A percentile compares a stretch with the other conserved stretches of the same genome.
These are phyloP conservation scores for Zaprionus kolodkinae DNA, from an alignment of 1,140 invertebrate genomes.

Conservation along the genomic window DNA sequence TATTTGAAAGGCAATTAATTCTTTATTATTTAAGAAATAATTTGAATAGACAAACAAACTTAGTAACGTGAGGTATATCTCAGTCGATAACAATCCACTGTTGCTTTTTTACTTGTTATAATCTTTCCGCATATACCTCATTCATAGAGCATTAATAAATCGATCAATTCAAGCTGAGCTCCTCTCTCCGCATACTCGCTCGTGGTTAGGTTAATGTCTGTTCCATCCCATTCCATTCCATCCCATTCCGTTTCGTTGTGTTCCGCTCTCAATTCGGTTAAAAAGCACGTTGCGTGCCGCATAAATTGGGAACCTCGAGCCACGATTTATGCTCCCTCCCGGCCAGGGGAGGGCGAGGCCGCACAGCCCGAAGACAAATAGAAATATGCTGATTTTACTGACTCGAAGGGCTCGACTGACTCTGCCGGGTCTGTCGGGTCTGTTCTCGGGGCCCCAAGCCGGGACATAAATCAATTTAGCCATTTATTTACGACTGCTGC, in stretches of 20 bases:
- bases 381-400: conserved; percentile 28
- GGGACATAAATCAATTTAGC: conserved; percentile 71
- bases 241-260: neutral
- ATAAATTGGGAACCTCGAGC: conserved; percentile 45
- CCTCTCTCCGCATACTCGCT: neutral
- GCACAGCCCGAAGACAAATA: conserved; percentile 5
- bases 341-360: neutral
- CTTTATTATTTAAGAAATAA: no score
- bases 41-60: no score
- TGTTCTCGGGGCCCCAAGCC: neutral
- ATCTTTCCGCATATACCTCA: neutral
- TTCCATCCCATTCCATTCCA: neutral
- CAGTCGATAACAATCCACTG: no score
- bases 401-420: neutral
- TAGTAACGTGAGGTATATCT: no score
- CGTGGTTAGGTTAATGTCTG: neutral
- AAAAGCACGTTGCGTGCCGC: conserved; percentile 36
- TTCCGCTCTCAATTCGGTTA: conserved; percentile 12
- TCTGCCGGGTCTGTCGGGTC: no score
- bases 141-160: neutral
- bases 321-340: conserved; percentile 15
- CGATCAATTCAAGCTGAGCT: neutral
- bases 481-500: conserved; percentile 64
- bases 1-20: no score
- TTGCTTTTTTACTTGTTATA: no score